phyloP scores from a whole-genome alignment of 1,140 invertebrate species.

The Zaprionus lachaisei region DNA sequence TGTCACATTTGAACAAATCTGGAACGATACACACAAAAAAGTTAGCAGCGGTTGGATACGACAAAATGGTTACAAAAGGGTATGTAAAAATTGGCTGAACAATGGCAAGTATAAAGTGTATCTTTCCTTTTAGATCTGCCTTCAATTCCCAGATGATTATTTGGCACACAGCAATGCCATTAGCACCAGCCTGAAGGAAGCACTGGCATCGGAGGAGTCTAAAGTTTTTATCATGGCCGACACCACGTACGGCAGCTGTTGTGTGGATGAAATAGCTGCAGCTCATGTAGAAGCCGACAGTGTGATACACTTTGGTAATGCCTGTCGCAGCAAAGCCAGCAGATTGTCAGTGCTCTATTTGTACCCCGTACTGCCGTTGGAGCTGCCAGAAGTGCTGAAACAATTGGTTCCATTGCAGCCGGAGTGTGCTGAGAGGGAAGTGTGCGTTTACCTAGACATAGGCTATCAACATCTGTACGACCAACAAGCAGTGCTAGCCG shows the following conservation, averaged over 20 bases:
- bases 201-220: constrained; percentile 40
- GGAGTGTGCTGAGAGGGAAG: constrained; percentile 80
- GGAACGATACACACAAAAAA: constrained; percentile 85
- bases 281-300: constrained; percentile 93
- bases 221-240: constrained; percentile 95
- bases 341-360: constrained; percentile 90
- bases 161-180: constrained; percentile 90
- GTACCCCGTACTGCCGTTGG: constrained; percentile 87
- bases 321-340: constrained; percentile 92
- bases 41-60: constrained; percentile 89
- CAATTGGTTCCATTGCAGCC: constrained; percentile 63
- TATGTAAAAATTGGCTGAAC: constrained; percentile 73
- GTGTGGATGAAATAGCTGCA: constrained; percentile 94
- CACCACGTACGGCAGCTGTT: constrained; percentile 97
- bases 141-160: constrained; percentile 96
- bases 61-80: constrained; percentile 87
- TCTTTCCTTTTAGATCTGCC: constrained; percentile 88
- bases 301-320: constrained; percentile 95
- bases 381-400: constrained; percentile 79
- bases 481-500: constrained; percentile 53
- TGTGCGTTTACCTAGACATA: constrained; percentile 91
- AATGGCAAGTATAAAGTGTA: constrained; percentile 7
- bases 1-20: constrained; percentile 67
- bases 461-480: constrained; percentile 88
- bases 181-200: constrained; percentile 87